Evolutionary conservation across 2,113 vertebrate genomes (phyloP).

Genomic region (Pedionomus torquatus): DNA sequence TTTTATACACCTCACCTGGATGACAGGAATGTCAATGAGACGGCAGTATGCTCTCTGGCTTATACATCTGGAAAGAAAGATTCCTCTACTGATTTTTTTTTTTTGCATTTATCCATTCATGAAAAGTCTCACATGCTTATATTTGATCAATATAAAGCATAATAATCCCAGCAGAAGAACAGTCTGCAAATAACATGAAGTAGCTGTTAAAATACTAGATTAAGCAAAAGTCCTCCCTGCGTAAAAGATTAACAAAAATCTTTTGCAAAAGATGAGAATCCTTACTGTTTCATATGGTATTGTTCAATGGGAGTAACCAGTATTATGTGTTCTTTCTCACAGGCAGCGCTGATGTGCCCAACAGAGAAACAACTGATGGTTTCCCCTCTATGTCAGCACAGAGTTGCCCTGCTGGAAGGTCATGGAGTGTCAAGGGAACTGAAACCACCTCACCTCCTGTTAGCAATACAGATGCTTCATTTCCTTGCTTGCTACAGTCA

Average conservation of each 20-base stretch:
- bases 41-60: neutral
- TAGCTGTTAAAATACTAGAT: neutral
- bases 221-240: neutral
- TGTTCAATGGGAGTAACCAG: neutral
- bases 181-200: neutral
- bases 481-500: fast-evolving
- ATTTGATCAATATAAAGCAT: neutral
- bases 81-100: neutral
- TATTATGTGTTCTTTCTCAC: neutral
- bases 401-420: neutral
- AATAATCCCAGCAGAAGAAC: neutral
- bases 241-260: neutral
- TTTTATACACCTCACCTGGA: neutral
- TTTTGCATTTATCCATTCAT: neutral
- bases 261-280: neutral
- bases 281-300: neutral
- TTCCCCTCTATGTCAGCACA: neutral
- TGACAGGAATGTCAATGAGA: neutral
- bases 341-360: fast-evolving
- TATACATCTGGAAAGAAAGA: neutral
- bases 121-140: neutral
- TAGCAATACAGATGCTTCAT: neutral
- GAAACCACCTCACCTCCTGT: neutral
- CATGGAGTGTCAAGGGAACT: fast-evolving
- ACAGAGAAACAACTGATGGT: fast-evolving